Conservation (phyloP, 2,888 invertebrate genomes). For the Dusona sp. region DNA sequence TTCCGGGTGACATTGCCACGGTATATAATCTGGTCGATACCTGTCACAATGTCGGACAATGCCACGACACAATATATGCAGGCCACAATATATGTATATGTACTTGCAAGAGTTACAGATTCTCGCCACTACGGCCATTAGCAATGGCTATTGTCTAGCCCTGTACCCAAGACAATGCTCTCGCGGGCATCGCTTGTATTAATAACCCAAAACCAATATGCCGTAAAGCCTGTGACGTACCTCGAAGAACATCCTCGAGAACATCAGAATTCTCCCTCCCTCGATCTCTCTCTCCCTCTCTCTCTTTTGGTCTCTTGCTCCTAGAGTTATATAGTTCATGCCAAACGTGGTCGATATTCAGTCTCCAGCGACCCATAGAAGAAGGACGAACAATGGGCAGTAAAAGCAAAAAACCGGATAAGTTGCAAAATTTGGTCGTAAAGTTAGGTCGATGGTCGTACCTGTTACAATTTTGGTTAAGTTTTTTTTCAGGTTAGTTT, state of each 20-base stretch:
- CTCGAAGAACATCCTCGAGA: conserved; percentile 66
- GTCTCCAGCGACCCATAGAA: conserved; percentile 30
- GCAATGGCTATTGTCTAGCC: conserved; percentile 75
- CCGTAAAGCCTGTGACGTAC: conserved; percentile 70
- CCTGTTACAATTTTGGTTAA: background rate
- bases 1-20: conserved; percentile 12
- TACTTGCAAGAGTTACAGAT: conserved; percentile 66
- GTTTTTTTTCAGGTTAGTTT: background rate
- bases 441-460: background rate
- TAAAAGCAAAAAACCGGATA: conserved; percentile 59
- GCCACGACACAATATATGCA: conserved; percentile 61
- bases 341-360: conserved; percentile 50
- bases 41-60: conserved; percentile 62
- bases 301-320: conserved; percentile 1
- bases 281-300: conserved; percentile 9
- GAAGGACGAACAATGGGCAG: conserved; percentile 55
- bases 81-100: conserved; percentile 22
- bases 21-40: conserved; percentile 22
- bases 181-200: conserved; percentile 75
- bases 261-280: background rate
- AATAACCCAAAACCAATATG: conserved; percentile 81
- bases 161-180: conserved; percentile 73
- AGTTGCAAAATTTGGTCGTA: conserved; percentile 55
- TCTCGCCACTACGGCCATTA: conserved; percentile 74
- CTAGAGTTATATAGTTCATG: conserved; percentile 40